Percentiles rank a stretch among this genome's conserved stretches.
Evolutionary conservation across 2,797 vertebrate genomes (phyloP).

Genomic region (Manis pentadactyla): DNA sequence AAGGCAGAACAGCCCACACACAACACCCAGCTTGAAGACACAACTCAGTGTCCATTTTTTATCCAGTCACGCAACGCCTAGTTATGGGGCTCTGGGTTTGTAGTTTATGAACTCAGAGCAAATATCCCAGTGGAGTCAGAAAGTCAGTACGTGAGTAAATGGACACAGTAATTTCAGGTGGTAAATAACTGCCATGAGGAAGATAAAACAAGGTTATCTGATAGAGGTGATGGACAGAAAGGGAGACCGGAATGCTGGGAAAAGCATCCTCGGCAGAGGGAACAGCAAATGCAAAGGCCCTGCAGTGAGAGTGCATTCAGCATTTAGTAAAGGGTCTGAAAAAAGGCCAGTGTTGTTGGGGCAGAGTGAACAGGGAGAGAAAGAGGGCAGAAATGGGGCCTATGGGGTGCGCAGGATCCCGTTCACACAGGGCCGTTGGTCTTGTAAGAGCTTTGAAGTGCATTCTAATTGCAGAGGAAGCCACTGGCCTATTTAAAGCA

Average conservation of each 20-base stretch:
- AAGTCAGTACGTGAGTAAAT: too few relatives aligned
- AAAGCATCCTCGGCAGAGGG: neutral
- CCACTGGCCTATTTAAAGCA: neutral
- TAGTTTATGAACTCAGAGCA: neutral
- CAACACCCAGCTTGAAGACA: neutral
- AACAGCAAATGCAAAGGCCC: neutral
- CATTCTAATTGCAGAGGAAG: neutral
- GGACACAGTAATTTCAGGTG: neutral
- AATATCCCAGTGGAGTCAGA: neutral
- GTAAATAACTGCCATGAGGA: neutral
- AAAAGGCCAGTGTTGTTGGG: neutral
- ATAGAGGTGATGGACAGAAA: neutral
- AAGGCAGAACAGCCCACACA: neutral
- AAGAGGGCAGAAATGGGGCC: neutral
- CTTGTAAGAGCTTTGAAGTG: neutral
- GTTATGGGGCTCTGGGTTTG: too few relatives aligned
- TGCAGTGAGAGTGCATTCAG: neutral
- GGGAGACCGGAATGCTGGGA: neutral
- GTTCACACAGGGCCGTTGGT: neutral
- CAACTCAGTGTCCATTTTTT: accelerated
- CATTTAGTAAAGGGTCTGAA: accelerated
- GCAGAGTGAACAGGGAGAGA: neutral
- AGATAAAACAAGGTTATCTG: neutral
- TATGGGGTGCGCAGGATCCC: too few relatives aligned
- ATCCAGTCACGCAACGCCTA: accelerated